Evolutionary conservation across 2,113 vertebrate genomes (phyloP).

Genomic region (Anguilla rostrata): DNA sequence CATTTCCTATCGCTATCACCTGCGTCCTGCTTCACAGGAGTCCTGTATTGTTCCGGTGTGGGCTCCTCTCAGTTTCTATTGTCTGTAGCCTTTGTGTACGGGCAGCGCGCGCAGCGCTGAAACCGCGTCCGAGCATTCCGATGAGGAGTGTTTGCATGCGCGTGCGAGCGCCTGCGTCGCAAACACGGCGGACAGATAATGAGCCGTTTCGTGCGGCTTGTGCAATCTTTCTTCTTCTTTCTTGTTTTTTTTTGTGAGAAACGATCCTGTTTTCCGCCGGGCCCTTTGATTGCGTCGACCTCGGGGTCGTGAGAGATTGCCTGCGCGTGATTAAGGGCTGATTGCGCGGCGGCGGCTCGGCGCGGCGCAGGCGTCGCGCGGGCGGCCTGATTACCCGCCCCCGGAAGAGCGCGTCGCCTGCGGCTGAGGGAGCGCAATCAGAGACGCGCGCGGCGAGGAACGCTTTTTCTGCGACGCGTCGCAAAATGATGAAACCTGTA

Average conservation of each 20-base stretch:
- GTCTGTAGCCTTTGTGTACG: too few species aligned
- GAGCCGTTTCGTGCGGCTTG: neutral
- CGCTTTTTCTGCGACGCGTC: neutral
- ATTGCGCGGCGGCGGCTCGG: neutral
- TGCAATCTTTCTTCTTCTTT: neutral
- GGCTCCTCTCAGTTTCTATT: neutral
- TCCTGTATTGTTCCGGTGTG: neutral
- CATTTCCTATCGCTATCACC: too few species aligned
- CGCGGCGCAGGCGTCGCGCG: neutral
- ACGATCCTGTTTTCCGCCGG: neutral
- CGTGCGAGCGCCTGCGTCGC: neutral
- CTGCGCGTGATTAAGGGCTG: neutral
- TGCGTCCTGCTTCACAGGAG: neutral
- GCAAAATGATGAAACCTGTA: neutral
- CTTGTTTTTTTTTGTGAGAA: neutral
- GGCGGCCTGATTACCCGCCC: neutral
- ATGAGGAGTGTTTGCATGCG: neutral
- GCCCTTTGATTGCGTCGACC: neutral
- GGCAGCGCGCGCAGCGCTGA: too few species aligned
- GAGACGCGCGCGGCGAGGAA: neutral
- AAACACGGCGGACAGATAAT: neutral
- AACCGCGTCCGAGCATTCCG: neutral
- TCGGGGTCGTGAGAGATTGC: neutral
- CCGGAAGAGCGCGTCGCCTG: neutral
- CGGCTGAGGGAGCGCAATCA: neutral